Base-by-base conservation (phyloP, 2,888 invertebrate species). In the Stenotaenia linearis region DNA sequence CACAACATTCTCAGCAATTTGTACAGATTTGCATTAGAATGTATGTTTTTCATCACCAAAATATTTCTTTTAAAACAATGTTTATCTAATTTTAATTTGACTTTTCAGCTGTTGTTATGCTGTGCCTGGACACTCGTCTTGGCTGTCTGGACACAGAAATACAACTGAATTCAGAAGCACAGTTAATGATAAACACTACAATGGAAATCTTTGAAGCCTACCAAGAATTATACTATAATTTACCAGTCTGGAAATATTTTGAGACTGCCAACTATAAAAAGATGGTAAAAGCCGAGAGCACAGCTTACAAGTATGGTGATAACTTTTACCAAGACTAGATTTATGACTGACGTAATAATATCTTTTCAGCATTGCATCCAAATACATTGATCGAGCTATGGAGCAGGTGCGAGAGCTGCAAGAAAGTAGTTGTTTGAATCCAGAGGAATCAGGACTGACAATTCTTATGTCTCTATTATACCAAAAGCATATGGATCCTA, bases 101-200 rank as follows among this genome's bases (percentile, higher is more conserved):
- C 25, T 15, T 77, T 81, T 6, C 81, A 86, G 86, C 84, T 32
- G 84, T 85, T 21, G 85, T 84, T 12, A 82, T 83, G 37, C 83
- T 86, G 45, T 86, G 86, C 79, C 83, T 86, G 79, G 84, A 85
- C 75, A 83, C 81, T n/a, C 82, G 86, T n/a, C 80, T 86, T 5
- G 85, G 85, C 6, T 84, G 85, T 61, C 82, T 86, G 18, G 81
- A 83, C 6, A 79, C 78, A 0, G 78, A 82, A 28, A 75, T 83
- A 0, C 75, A 80, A 0, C 45, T 80, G 6, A 81, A 82, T 74
- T 81, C 81, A 21, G 84, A 84, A 12, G 84, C 85, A 5, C 74
- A 81, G 10, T 76, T 79, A 4, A 84, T 86, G 82, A 84, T 85
- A n/a, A 45, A 82, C n/a, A 83, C 85, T 0, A 84, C 85, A 1